These are phyloP conservation scores for Nematostella vectensis DNA, from an alignment of 92 coral and sea anemone species.

Conservation along the genomic window DNA sequence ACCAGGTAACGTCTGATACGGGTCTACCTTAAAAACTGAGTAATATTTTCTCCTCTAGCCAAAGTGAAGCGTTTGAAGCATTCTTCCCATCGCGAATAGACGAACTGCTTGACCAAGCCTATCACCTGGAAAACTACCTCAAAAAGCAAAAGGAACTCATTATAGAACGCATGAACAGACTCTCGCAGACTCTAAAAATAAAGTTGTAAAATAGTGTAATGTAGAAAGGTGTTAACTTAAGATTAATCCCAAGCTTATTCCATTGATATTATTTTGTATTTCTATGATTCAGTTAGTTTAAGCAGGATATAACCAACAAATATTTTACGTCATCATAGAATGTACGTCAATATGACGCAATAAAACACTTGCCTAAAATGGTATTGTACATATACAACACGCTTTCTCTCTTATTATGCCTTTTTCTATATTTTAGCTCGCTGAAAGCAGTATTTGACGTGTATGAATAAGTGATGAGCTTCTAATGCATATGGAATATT, in stretches of 20 bases:
- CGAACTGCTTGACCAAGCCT: constrained; percentile 74
- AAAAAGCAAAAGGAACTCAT: constrained; percentile 87
- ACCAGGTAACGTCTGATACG: no score
- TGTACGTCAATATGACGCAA: not conserved
- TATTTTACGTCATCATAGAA: not conserved
- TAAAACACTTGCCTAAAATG: not conserved
- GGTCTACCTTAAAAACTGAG: no score
- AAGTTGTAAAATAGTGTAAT: not conserved
- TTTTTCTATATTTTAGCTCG: no score
- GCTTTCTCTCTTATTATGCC: no score
- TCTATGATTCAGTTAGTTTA: no score
- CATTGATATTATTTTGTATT: no score
- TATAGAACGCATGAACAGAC: constrained; percentile 58
- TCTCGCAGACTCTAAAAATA: constrained; percentile 70
- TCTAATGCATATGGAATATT: no score
- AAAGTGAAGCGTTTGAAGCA: constrained; percentile 92
- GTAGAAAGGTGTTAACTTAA: no score
- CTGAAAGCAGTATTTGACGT: no score
- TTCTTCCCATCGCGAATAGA: constrained; percentile 77
- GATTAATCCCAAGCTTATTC: no score
- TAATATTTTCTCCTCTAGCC: constrained; percentile 31
- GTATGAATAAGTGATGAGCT: no score
- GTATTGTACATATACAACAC: not conserved
- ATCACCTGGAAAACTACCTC: constrained; percentile 77
- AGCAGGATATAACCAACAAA: no score